phyloP scores from a whole-genome alignment of 2,113 vertebrate genomes.

The Laterallus jamaicensis region DNA sequence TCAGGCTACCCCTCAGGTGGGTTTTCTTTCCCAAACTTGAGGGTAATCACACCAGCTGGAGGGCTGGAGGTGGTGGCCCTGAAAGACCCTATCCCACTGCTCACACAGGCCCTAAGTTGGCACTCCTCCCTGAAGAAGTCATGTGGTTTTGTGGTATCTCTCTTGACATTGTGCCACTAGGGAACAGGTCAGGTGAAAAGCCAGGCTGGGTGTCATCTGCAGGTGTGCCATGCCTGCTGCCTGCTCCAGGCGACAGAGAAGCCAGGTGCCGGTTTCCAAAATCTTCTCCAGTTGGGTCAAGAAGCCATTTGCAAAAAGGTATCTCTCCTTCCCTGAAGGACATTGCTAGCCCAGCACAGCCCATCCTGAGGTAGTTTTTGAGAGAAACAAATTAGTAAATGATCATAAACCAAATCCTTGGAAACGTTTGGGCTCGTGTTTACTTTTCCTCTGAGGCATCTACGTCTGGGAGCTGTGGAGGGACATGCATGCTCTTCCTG shows the following conservation, averaged over 20 bases:
- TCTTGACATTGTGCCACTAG: background rate
- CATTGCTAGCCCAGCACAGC: background rate
- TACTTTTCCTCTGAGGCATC: background rate
- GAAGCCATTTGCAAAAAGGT: background rate
- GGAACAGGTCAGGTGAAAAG: background rate
- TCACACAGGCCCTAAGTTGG: background rate
- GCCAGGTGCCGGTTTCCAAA: background rate
- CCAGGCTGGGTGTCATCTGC: background rate
- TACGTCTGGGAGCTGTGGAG: background rate
- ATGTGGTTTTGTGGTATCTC: background rate
- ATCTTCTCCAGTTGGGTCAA: background rate
- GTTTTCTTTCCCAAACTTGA: background rate
- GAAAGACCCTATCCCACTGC: background rate
- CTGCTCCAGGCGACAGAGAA: background rate
- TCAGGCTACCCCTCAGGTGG: background rate
- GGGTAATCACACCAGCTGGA: background rate
- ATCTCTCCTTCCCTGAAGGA: background rate
- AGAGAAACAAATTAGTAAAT: background rate
- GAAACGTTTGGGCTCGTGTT: background rate
- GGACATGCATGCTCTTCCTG: background rate
- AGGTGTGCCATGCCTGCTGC: background rate
- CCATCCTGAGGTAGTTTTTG: background rate
- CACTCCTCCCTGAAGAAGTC: background rate
- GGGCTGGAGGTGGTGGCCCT: background rate
- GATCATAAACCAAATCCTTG: background rate